Percentiles rank a stretch among this genome's conserved stretches.
phyloP scores from a whole-genome alignment of 2,888 invertebrate genomes.

The Yponomeuta evonymella region DNA sequence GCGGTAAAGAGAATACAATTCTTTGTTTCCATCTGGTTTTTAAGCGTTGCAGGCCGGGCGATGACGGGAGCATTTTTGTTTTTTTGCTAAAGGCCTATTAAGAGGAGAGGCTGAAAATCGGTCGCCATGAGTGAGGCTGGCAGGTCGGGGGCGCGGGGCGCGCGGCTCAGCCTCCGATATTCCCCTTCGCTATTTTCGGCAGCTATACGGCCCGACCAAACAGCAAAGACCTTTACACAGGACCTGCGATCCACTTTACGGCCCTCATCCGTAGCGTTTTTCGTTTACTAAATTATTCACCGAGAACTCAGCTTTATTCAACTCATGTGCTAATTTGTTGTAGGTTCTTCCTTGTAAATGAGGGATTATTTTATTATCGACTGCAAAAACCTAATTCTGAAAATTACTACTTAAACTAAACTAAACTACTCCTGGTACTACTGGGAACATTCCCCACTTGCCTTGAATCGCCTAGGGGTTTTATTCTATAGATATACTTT shows the following conservation, averaged over 20 bases:
- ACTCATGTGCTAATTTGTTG: constrained; percentile 41
- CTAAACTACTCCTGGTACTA: too few species aligned
- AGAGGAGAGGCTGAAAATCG: constrained; percentile 58
- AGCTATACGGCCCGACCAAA: constrained; percentile 70
- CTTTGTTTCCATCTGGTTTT: neutral
- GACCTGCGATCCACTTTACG: constrained; percentile 70
- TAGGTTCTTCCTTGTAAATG: constrained; percentile 25
- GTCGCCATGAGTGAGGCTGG: constrained; percentile 46
- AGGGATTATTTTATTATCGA: too few species aligned
- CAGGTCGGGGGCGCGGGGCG: constrained; percentile 30
- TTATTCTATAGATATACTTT: too few species aligned
- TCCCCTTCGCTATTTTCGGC: constrained; percentile 69
- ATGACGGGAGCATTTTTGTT: constrained; percentile 21
- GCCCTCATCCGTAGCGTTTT: constrained; percentile 53
- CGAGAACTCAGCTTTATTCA: constrained; percentile 30
- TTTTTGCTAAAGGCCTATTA: constrained; percentile 54
- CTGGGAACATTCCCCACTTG: too few species aligned
- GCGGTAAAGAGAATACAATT: neutral
- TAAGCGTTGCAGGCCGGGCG: neutral
- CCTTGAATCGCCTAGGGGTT: too few species aligned
- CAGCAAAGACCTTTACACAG: constrained; percentile 69
- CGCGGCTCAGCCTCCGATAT: constrained; percentile 31
- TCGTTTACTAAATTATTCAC: constrained; percentile 65
- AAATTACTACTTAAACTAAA: too few species aligned
- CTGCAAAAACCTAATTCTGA: too few species aligned